Base-by-base conservation (phyloP, 2,888 invertebrate species). In the Patella ulyssiponensis region DNA sequence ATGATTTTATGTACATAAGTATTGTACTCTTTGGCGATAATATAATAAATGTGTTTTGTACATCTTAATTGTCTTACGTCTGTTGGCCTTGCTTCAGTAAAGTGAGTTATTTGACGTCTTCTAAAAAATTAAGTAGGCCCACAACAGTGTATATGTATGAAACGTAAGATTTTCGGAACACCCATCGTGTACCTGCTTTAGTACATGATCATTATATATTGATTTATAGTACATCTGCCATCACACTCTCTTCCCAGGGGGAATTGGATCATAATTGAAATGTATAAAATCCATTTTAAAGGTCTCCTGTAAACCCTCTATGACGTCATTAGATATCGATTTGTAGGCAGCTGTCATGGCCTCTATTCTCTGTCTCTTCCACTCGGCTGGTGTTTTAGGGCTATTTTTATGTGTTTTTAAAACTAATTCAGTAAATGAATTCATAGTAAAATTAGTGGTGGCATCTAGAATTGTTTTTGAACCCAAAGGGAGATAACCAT, bases 401-500 rank as follows among this genome's bases (percentile, higher is more conserved):
- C 20, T 4, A 12, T 12, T 23, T 11, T 23, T 20, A 11, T 23
- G 20, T 12, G 64, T 64, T 23, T 64, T 64, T 15, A 64, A 11
- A 12, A 64, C 64, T 23, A 64, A 15, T 2, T 64, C 64, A 20
- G 20, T 20, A 64, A 64, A 64, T 11, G 3, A 20, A 64, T 64
- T 15, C 9, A 23, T 23, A 64, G 64, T 64, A 20, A 23, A 23
- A 14, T 64, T 64, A 15, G 12, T 14, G 23, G 64, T 7, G 12
- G 12, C 64, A 64, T 64, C 23, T 64, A 64, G 23, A 64, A 64
- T 20, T 12, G 20, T 11, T 64, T 14, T 64, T 20, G 64, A 64
- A 3, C 64, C 70, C 11, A 75, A n/a, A 4, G 84, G 86, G n/a
- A 86, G 74, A 69, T 85, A 85, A 3, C 85, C 85, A 64, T 86